These are phyloP conservation scores for Drosophila mettleri DNA, from an alignment of 2,888 invertebrate species.

Conservation along the genomic window DNA sequence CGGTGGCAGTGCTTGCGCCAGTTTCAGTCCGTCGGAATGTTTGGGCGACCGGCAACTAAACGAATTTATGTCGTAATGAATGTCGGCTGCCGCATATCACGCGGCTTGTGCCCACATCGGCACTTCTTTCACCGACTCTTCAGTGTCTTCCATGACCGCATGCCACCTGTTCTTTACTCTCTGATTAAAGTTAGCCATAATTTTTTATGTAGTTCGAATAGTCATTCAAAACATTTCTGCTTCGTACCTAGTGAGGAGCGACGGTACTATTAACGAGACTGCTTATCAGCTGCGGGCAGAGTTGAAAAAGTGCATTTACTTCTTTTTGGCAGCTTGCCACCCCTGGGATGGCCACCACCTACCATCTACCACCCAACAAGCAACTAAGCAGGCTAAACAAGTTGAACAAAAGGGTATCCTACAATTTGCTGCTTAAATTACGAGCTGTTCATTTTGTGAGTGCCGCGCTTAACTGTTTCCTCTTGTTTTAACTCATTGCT, in stretches of 20 bases:
- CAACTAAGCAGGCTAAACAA: conserved; percentile 42
- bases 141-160: conserved; percentile 3
- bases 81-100: conserved; percentile 72
- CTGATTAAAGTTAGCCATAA: conserved; percentile 45
- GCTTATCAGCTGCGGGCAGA: conserved; percentile 33
- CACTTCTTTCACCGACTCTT: conserved; percentile 36
- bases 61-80: conserved; percentile 78
- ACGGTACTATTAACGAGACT: conserved; percentile 15
- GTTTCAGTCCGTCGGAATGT: conserved; percentile 19
- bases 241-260: conserved; percentile 12
- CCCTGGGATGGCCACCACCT: background rate
- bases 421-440: conserved; percentile 71
- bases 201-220: conserved; percentile 39
- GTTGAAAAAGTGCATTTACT: conserved; percentile 32
- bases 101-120: conserved; percentile 57
- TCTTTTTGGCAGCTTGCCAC: conserved; percentile 23
- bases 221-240: conserved; percentile 47
- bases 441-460: conserved; percentile 76
- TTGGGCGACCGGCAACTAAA: conserved; percentile 47
- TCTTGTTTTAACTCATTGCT: conserved; percentile 64
- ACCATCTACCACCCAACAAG: conserved; percentile 15
- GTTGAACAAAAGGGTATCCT: conserved; percentile 27
- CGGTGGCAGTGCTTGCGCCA: conserved; percentile 25
- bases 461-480: conserved; percentile 71
- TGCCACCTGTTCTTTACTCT: conserved; percentile 1